Evolutionary conservation across 2,888 invertebrate genomes (phyloP).

Genomic region (Microctonus hyperodae): DNA sequence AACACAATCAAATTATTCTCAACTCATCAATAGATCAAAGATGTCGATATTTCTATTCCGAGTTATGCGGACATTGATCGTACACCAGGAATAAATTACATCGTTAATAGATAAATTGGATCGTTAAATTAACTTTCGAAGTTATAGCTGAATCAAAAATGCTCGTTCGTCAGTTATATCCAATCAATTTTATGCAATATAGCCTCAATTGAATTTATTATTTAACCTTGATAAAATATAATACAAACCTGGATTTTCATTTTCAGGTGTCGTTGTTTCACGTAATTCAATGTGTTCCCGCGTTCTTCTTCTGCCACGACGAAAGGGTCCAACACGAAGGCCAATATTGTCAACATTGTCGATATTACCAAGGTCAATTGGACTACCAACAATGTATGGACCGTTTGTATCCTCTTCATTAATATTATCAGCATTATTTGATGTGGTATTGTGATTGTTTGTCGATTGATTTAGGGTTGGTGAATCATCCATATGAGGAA

Average conservation of each 20-base stretch:
- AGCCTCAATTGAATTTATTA: neutral
- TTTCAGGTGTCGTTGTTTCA: constrained; percentile 44
- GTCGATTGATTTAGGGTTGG: constrained; percentile 42
- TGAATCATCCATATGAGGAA: constrained; percentile 61
- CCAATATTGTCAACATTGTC: constrained; percentile 60
- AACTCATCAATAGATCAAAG: constrained; percentile 17
- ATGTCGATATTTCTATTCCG: constrained; percentile 4
- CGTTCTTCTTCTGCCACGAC: constrained; percentile 38
- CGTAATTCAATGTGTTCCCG: constrained; percentile 59
- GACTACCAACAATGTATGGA: constrained; percentile 60
- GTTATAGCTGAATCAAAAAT: neutral
- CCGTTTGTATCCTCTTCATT: constrained; percentile 40
- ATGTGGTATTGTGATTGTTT: constrained; percentile 43
- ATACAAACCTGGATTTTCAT: constrained; percentile 41
- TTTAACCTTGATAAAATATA: constrained; percentile 15
- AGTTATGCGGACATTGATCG: neutral
- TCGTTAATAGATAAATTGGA: neutral
- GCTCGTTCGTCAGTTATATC: neutral
- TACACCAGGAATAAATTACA: constrained; percentile 9
- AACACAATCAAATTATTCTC: neutral
- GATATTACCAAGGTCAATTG: constrained; percentile 58
- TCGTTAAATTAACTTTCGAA: neutral
- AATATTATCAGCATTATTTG: constrained; percentile 42
- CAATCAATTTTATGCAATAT: neutral
- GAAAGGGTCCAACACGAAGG: constrained; percentile 47